These are phyloP conservation scores for Nanorana parkeri DNA, from an alignment of 2,113 vertebrate genomes.

Conservation along the genomic window DNA sequence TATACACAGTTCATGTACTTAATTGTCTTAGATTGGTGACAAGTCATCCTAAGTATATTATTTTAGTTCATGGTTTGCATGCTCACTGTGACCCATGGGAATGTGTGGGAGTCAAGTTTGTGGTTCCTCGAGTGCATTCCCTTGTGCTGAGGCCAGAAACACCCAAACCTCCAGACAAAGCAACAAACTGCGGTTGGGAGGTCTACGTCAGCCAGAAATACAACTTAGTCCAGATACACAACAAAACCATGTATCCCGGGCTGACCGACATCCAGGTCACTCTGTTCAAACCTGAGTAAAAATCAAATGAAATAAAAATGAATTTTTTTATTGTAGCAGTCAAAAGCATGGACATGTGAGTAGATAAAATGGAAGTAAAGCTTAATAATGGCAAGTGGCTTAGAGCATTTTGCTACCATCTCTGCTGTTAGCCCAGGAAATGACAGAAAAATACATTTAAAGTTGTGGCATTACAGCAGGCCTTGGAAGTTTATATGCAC, in stretches of 20 bases:
- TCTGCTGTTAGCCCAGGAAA: too few species aligned
- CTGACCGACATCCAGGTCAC: conserved; percentile 23
- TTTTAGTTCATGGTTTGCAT: conserved; percentile 47
- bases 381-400: too few species aligned
- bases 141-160: conserved; percentile 52
- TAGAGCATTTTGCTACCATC: too few species aligned
- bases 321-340: not conserved
- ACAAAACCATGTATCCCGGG: conserved; percentile 24
- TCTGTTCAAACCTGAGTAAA: conserved; percentile 8
- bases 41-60: conserved; percentile 48
- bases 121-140: conserved; percentile 54
- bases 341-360: not conserved
- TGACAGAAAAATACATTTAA: too few species aligned
- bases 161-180: conserved; percentile 55
- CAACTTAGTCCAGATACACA: conserved; percentile 36
- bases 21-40: conserved; percentile 38
- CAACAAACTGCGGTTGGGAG: conserved; percentile 47
- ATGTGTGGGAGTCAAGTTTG: conserved; percentile 50
- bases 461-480: too few species aligned
- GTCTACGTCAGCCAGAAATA: conserved; percentile 52
- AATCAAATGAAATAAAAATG: not conserved
- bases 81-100: conserved; percentile 49
- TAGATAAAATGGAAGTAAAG: not conserved
- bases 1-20: conserved; percentile 1
- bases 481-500: too few species aligned